These are phyloP conservation scores for Microplitis mediator DNA, from an alignment of 1,140 invertebrate species.

Conservation along the genomic window DNA sequence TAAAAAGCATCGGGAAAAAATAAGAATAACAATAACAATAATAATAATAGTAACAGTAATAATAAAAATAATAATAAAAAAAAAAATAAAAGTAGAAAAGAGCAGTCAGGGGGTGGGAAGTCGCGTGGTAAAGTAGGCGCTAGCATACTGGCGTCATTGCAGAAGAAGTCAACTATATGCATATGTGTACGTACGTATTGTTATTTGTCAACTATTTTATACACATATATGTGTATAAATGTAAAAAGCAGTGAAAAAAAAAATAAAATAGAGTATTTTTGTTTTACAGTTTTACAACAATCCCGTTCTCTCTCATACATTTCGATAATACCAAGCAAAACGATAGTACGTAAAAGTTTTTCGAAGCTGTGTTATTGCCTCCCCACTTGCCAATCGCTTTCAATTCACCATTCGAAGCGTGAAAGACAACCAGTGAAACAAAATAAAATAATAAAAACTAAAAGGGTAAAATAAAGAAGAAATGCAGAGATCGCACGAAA, in stretches of 20 bases:
- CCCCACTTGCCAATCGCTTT: background rate
- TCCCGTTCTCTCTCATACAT: background rate
- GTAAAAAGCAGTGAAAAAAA: background rate
- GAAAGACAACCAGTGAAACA: constrained; percentile 44
- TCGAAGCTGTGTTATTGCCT: background rate
- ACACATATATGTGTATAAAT: too few relatives aligned
- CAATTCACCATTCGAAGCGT: constrained; percentile 33
- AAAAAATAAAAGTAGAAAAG: background rate
- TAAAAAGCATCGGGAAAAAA: constrained; percentile 6
- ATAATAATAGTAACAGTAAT: background rate
- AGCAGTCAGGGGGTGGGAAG: background rate
- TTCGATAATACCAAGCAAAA: background rate
- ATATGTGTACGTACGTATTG: background rate
- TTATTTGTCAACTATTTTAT: background rate
- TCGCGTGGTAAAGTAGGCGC: background rate
- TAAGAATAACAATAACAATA: constrained; percentile 1
- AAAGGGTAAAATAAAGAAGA: constrained; percentile 40
- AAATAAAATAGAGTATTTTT: background rate
- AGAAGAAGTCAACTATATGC: background rate
- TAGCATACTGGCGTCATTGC: background rate
- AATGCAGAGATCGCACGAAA: constrained; percentile 29
- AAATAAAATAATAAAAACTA: constrained; percentile 33
- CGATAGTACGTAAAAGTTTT: background rate
- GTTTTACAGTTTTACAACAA: background rate
- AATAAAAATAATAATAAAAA: background rate